These are phyloP conservation scores for Pseudococcus longispinus DNA, from an alignment of 2,888 invertebrate species.

Conservation along the genomic window DNA sequence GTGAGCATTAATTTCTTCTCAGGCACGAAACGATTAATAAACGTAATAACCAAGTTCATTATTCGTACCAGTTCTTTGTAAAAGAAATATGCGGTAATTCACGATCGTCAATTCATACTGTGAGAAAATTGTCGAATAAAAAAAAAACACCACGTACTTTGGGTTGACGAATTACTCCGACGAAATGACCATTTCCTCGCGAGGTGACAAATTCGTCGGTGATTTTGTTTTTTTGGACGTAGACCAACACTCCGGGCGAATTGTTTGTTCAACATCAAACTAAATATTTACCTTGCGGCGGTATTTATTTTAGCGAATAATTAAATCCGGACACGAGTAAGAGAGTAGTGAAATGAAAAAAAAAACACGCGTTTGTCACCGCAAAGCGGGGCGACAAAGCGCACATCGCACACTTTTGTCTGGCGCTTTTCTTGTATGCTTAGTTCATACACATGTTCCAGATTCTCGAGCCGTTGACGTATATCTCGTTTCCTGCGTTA, in stretches of 20 bases:
- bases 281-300: slow-evolving; percentile 23
- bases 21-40: not conserved
- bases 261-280: not conserved
- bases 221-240: slow-evolving; percentile 2
- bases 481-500: slow-evolving; percentile 23
- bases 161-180: not conserved
- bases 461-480: slow-evolving; percentile 14
- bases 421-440: not conserved
- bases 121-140: not conserved
- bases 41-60: not conserved
- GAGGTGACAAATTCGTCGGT: not conserved
- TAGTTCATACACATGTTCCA: not conserved
- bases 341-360: not conserved
- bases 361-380: not conserved
- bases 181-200: not conserved
- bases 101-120: not conserved
- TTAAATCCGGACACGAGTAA: not conserved
- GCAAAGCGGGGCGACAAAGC: not conserved
- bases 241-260: not conserved
- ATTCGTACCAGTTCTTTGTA: not conserved
- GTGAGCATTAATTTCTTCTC: too few relatives aligned
- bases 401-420: not conserved
- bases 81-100: not conserved
- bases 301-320: slow-evolving; percentile 31
- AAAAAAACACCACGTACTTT: not conserved